These are phyloP conservation scores for Ethmia dodecea DNA, from an alignment of 2,888 invertebrate genomes.

Conservation along the genomic window DNA sequence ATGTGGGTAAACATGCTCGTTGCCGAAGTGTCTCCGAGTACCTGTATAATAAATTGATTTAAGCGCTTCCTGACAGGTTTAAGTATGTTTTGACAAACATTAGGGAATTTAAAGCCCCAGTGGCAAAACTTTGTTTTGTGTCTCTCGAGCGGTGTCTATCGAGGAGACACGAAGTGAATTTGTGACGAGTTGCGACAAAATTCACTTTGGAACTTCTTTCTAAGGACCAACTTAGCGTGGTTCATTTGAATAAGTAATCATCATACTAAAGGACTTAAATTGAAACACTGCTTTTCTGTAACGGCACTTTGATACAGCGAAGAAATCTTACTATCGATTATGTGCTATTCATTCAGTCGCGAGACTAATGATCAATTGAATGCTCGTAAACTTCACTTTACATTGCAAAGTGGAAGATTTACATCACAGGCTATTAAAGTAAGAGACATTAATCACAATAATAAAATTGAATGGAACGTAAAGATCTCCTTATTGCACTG, in stretches of 20 bases:
- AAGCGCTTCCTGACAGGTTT: slow-evolving; percentile 70
- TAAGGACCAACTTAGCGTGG: slow-evolving; percentile 24
- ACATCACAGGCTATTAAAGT: slow-evolving; percentile 21
- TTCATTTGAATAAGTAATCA: slow-evolving; percentile 29
- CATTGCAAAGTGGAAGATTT: slow-evolving; percentile 23
- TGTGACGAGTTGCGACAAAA: slow-evolving; percentile 36
- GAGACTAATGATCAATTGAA: slow-evolving; percentile 12
- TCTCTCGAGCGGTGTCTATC: slow-evolving; percentile 33
- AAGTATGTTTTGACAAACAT: slow-evolving; percentile 73
- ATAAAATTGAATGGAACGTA: slow-evolving; percentile 31
- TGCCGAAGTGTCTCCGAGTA: slow-evolving; percentile 58
- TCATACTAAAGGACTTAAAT: slow-evolving; percentile 18
- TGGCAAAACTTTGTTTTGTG: slow-evolving; percentile 60
- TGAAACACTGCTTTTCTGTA: no score
- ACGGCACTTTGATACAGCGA: no score
- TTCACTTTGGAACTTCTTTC: slow-evolving; percentile 31
- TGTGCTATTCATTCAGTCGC: no score
- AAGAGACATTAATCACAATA: slow-evolving; percentile 24
- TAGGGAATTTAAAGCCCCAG: slow-evolving; percentile 64
- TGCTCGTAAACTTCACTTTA: slow-evolving; percentile 19
- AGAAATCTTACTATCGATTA: no score
- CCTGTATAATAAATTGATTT: slow-evolving; percentile 75
- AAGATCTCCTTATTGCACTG: slow-evolving; percentile 24
- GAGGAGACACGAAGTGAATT: slow-evolving; percentile 39
- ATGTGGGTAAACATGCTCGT: slow-evolving; percentile 56